Evolutionary conservation across 2,888 invertebrate species (phyloP).

Genomic region (Tenodera sinensis): DNA sequence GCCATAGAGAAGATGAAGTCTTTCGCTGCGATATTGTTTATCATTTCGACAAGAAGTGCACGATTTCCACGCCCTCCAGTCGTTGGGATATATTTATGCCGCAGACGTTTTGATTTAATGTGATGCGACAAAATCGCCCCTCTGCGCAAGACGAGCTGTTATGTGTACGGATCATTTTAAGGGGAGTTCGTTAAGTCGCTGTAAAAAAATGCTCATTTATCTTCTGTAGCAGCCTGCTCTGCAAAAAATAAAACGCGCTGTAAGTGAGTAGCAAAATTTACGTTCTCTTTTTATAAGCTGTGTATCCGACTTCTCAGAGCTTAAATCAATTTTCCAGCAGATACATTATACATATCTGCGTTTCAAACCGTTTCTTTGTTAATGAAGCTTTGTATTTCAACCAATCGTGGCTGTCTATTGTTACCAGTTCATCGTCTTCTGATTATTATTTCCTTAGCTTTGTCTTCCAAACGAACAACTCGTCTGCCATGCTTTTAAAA

Average conservation of each 20-base stretch:
- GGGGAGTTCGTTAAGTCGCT: neutral
- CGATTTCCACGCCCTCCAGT: neutral
- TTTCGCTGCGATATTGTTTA: neutral
- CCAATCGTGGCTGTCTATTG: too few species aligned
- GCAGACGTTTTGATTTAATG: neutral
- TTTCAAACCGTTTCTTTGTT: too few species aligned
- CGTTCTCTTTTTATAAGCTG: neutral
- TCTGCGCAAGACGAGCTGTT: neutral
- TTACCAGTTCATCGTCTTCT: too few species aligned
- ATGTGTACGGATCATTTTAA: neutral
- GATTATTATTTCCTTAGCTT: too few species aligned
- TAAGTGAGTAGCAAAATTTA: neutral
- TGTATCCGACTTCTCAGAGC: neutral
- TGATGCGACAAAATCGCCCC: neutral
- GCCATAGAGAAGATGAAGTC: neutral
- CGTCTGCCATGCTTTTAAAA: too few species aligned
- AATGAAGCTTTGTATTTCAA: too few species aligned
- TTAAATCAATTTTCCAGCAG: neutral
- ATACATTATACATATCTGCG: too few species aligned
- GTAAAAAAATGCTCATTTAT: neutral
- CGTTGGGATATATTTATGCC: neutral
- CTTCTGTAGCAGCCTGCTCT: neutral
- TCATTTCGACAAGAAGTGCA: neutral
- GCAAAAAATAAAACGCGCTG: neutral
- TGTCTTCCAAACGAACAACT: too few species aligned